phyloP scores from a whole-genome alignment of 1,140 invertebrate genomes.

The Augochlora pura region DNA sequence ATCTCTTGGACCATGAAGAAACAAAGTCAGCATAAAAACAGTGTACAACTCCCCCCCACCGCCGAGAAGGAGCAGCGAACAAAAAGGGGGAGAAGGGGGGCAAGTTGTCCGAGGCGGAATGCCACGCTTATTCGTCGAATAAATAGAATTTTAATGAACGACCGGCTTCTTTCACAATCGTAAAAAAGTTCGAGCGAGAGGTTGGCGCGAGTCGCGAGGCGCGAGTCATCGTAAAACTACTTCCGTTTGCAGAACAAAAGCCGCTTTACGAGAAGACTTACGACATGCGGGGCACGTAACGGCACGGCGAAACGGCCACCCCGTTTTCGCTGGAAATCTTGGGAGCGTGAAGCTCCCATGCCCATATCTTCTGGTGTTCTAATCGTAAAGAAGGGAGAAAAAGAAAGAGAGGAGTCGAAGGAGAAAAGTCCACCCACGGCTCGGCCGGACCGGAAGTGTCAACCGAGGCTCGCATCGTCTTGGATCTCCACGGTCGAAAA shows the following conservation, averaged over 20 bases:
- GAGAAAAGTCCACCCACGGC: too few species aligned
- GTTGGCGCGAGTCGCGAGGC: constrained; percentile 1
- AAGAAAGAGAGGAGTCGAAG: background rate
- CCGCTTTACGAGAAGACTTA: constrained; percentile 43
- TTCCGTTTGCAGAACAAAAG: constrained; percentile 45
- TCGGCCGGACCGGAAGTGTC: background rate
- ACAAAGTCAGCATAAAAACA: background rate
- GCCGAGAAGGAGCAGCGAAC: background rate
- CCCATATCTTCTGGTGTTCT: background rate
- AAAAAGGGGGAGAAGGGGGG: background rate
- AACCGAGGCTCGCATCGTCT: background rate
- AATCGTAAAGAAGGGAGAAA: background rate
- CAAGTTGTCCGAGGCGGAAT: background rate
- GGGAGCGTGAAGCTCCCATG: background rate
- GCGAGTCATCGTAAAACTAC: constrained; percentile 40
- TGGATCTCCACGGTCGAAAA: background rate
- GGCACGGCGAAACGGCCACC: constrained; percentile 14
- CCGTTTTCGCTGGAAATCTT: constrained; percentile 26
- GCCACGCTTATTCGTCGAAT: background rate
- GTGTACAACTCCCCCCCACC: background rate
- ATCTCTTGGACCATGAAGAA: background rate
- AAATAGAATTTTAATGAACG: constrained; percentile 35
- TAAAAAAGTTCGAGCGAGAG: constrained; percentile 11
- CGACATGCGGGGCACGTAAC: constrained; percentile 40
- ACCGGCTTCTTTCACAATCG: background rate